phyloP scores from a whole-genome alignment of 2,113 vertebrate genomes.

The Xiphophorus maculatus region DNA sequence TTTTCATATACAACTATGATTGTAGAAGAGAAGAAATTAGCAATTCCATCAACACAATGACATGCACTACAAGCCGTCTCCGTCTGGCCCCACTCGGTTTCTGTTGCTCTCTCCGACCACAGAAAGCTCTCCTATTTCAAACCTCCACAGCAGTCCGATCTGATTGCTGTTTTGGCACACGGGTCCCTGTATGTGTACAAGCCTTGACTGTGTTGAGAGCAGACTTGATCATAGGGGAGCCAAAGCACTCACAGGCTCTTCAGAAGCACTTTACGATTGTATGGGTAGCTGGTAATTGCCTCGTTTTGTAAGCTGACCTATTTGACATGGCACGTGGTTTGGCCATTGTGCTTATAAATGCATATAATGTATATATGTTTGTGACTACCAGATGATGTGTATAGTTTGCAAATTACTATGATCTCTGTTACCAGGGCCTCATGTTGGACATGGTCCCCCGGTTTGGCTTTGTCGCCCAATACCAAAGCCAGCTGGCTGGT shows the following conservation, averaged over 20 bases:
- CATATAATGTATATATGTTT: constrained; percentile 26
- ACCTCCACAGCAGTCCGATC: constrained; percentile 35
- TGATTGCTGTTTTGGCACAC: constrained; percentile 68
- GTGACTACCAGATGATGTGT: constrained; percentile 65
- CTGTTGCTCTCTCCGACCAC: constrained; percentile 40
- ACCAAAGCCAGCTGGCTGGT: constrained; percentile 69
- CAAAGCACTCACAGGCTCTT: constrained; percentile 58
- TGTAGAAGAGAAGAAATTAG: background rate
- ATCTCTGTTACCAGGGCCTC: constrained; percentile 68
- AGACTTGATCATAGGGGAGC: constrained; percentile 59
- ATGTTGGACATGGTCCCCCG: constrained; percentile 67
- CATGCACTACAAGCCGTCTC: background rate
- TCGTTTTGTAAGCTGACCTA: constrained; percentile 57
- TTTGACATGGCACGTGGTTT: constrained; percentile 40
- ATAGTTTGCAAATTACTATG: constrained; percentile 62
- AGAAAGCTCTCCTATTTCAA: constrained; percentile 50
- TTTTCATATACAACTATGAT: background rate
- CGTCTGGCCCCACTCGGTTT: background rate
- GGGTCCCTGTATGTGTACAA: constrained; percentile 48
- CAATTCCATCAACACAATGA: background rate
- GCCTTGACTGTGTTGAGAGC: constrained; percentile 59
- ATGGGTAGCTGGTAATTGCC: constrained; percentile 68
- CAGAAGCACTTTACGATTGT: constrained; percentile 69
- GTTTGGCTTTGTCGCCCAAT: constrained; percentile 68
- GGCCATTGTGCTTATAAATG: constrained; percentile 43